Evolutionary conservation across 2,113 vertebrate species (phyloP), one percentile per base, ranked within the genome.

Genomic region (Petaurus breviceps): DNA sequence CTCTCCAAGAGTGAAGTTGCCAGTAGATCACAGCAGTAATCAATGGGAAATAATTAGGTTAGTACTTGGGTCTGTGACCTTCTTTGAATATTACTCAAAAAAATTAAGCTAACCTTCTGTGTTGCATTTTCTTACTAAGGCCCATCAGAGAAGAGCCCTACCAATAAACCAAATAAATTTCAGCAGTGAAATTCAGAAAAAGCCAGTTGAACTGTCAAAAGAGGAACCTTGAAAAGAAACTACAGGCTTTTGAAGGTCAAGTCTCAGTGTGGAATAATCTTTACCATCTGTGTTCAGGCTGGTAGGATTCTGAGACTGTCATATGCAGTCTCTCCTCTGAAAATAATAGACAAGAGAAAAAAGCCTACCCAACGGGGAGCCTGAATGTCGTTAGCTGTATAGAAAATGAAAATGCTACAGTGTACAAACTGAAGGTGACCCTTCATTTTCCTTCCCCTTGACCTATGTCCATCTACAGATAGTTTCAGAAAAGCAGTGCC

Each of bases 231-330:
- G 98, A 98, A 98, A 98, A 98, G 98, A 97, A 98, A 98, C 3
- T 95, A 97, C 43, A 97, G 97, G 97, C 94, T 98, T 98, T 98
- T 97, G 98, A 98, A 99, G 98, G 98, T 99, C 99, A 98, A 96
- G 98, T 95, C 98, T 98, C 98, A 98, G 98, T 96, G 54, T 98
- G 98, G 98, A 98, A 97, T 99, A 99, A 99, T 99, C 98, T 98
- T 98, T 98, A 98, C 98, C 99, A 99, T 99, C 98, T 99, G 99
- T 98, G 98, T 98, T 95, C 98, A 96, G 98, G 97, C 97, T 99
- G 98, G 97, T 98, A 97, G 94, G 98, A 98, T 98, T 98, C 98
- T 97, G 98, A 98, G 98, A 97, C 98, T 98, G 98, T 98, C 98
- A 98, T 98, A 98, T 84, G 94, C 94, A 97, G 97, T 97, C 97